phyloP scores from a whole-genome alignment of 2,888 invertebrate species.

The Ectemnius continuus region DNA sequence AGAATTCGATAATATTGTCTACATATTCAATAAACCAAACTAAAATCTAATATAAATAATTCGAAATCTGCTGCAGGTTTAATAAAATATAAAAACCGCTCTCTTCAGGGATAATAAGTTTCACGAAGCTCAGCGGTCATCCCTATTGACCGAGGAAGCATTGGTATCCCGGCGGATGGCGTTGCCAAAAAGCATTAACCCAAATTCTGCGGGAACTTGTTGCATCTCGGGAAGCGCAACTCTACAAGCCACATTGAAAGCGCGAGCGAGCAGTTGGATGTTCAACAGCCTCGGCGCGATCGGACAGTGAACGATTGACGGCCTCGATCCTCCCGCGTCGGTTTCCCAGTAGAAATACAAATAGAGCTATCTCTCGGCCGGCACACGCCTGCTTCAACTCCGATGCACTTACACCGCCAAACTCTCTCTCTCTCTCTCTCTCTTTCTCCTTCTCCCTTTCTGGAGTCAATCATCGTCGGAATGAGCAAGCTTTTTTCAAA shows the following conservation, averaged over 20 bases:
- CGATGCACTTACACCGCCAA: too few species aligned
- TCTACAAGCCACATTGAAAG: too few species aligned
- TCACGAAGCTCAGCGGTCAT: constrained; percentile 35
- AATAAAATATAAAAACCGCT: too few species aligned
- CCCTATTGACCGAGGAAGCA: constrained; percentile 6
- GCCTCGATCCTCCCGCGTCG: constrained; percentile 37
- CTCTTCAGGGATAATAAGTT: constrained; percentile 13
- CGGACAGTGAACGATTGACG: constrained; percentile 60
- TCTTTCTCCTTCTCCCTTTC: too few species aligned
- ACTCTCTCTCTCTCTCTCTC: too few species aligned
- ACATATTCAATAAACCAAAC: too few species aligned
- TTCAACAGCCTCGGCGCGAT: constrained; percentile 11
- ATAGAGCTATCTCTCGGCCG: not conserved
- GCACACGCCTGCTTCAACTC: too few species aligned
- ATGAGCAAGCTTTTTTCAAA: not conserved
- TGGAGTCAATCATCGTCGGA: too few species aligned
- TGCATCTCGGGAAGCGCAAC: constrained; percentile 22
- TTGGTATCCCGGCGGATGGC: not conserved
- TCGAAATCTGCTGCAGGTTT: too few species aligned
- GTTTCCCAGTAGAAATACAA: constrained; percentile 37
- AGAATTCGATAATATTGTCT: too few species aligned
- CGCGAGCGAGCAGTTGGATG: too few species aligned
- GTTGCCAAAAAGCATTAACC: constrained; percentile 69
- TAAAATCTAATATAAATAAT: too few species aligned
- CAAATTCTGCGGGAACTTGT: constrained; percentile 51